phyloP scores from a whole-genome alignment of 2,888 invertebrate genomes.

The Meliscaeva auricollis region DNA sequence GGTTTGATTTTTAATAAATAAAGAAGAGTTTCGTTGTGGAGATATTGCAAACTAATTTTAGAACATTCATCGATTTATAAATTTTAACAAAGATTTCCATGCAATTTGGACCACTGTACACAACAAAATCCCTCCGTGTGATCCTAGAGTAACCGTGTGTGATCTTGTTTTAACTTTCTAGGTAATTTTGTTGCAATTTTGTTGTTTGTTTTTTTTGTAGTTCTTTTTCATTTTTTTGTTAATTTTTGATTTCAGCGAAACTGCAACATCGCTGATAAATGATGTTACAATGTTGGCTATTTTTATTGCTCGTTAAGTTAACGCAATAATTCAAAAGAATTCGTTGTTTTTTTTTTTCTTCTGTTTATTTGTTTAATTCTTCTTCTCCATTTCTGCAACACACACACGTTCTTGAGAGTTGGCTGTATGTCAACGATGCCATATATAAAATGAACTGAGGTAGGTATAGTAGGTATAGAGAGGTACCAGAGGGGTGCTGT shows the following conservation, averaged over 20 bases:
- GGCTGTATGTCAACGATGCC: slow-evolving; percentile 25
- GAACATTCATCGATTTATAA: no score
- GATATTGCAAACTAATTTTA: no score
- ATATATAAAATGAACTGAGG: no score
- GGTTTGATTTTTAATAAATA: no score
- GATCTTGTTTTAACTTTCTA: slow-evolving; percentile 59
- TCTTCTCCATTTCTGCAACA: neutral
- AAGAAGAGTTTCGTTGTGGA: no score
- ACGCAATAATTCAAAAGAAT: slow-evolving; percentile 76
- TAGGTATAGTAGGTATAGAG: neutral
- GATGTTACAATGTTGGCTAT: slow-evolving; percentile 74
- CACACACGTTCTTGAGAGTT: neutral
- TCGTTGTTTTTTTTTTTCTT: slow-evolving; percentile 34
- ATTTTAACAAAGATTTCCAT: no score
- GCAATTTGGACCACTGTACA: neutral
- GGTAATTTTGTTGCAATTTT: slow-evolving; percentile 50
- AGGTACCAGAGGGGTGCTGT: neutral
- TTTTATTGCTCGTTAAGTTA: slow-evolving; percentile 71
- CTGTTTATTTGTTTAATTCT: no score
- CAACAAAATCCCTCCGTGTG: neutral
- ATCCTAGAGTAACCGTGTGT: slow-evolving; percentile 32
- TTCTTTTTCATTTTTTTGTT: neutral
- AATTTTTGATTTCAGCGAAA: slow-evolving; percentile 60
- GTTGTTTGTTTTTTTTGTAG: neutral
- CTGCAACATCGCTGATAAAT: slow-evolving; percentile 70